A percentile compares a stretch with the other conserved stretches of the same genome.
Conservation (phyloP, 2,113 vertebrate genomes). For the Ahaetulla prasina region DNA sequence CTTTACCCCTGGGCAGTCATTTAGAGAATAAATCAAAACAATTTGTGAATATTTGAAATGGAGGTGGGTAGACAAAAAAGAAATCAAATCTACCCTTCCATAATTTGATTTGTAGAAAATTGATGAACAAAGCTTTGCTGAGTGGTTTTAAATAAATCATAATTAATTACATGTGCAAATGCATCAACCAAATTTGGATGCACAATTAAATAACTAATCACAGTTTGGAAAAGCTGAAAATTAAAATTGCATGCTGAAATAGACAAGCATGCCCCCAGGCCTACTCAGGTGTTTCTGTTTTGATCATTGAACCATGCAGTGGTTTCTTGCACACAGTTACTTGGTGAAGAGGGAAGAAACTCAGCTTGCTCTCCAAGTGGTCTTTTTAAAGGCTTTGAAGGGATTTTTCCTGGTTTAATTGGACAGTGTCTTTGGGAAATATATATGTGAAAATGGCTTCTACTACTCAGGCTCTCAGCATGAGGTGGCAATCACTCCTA, state of each 20-base stretch:
- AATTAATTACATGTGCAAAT: conserved; percentile 47
- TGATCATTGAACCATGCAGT: neutral
- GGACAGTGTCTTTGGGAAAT: accelerated
- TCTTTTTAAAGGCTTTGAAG: neutral
- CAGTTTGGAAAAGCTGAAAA: conserved; percentile 33
- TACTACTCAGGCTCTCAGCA: neutral
- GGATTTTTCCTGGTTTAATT: neutral
- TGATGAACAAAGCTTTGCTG: conserved; percentile 22
- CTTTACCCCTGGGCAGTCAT: neutral
- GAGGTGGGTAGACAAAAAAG: neutral
- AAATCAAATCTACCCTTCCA: neutral
- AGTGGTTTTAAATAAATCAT: conserved; percentile 41
- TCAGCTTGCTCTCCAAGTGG: neutral
- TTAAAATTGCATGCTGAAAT: conserved; percentile 16
- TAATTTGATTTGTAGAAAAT: conserved; percentile 28
- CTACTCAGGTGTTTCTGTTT: conserved; percentile 24
- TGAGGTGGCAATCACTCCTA: neutral
- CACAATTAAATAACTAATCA: conserved; percentile 31
- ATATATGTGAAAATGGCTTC: neutral
- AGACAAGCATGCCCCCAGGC: neutral
- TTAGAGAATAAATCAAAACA: neutral
- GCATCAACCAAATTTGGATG: conserved; percentile 13
- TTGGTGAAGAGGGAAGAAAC: conserved; percentile 24
- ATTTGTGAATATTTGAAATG: conserved; percentile 5
- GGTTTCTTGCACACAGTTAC: conserved; percentile 4